These are phyloP conservation scores for Tetheella fluctuosa DNA, from an alignment of 2,888 invertebrate genomes.

Conservation along the genomic window DNA sequence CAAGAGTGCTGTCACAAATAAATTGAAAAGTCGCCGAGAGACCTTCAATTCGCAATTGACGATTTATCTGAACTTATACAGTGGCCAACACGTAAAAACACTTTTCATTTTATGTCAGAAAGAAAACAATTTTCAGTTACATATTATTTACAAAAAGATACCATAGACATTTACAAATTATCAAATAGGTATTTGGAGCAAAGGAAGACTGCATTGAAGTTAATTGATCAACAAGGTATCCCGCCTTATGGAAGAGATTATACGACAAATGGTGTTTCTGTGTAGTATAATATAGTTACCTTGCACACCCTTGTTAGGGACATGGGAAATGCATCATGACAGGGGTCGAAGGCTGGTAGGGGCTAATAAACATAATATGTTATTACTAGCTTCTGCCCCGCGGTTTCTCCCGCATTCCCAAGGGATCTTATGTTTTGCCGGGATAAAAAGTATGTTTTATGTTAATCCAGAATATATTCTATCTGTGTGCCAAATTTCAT, in stretches of 20 bases:
- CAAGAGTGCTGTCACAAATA: conserved; percentile 45
- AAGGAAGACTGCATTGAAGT: neutral
- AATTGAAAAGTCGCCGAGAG: conserved; percentile 51
- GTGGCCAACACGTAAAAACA: conserved; percentile 47
- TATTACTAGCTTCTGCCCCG: conserved; percentile 35
- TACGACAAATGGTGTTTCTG: conserved; percentile 7
- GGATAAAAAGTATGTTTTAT: no score
- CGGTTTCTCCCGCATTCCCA: no score
- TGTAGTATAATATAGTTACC: conserved; percentile 13
- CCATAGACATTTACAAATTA: no score
- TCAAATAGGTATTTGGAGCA: no score
- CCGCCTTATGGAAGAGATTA: neutral
- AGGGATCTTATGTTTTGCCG: no score
- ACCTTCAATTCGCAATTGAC: conserved; percentile 16
- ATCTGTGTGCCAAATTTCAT: no score
- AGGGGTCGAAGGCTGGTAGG: conserved; percentile 46
- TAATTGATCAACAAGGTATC: conserved; percentile 9
- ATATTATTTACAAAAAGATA: no score
- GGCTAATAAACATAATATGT: conserved; percentile 50
- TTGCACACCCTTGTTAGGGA: conserved; percentile 48
- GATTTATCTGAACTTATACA: conserved; percentile 27
- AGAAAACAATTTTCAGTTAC: neutral
- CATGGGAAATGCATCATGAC: conserved; percentile 46
- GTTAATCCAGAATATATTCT: no score
- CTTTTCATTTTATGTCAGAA: conserved; percentile 25